These are phyloP conservation scores for Craniophora ligustri DNA, from an alignment of 2,888 invertebrate species.

Conservation along the genomic window DNA sequence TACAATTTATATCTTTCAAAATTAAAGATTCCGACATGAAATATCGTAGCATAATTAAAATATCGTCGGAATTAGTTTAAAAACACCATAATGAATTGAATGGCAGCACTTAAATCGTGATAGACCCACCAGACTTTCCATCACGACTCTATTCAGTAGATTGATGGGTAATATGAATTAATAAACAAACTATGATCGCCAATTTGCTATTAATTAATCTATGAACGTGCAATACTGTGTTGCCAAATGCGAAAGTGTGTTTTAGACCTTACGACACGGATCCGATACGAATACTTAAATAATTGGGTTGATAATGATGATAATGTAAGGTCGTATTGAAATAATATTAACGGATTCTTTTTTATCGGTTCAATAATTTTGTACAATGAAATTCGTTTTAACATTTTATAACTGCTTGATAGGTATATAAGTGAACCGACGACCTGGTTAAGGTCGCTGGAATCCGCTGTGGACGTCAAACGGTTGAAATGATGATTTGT, in stretches of 20 bases:
- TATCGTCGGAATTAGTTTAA: background rate
- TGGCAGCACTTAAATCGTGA: conserved; percentile 23
- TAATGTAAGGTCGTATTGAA: too few species aligned
- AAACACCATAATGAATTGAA: conserved; percentile 24
- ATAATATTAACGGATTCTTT: too few species aligned
- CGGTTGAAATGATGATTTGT: too few species aligned
- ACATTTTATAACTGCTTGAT: too few species aligned
- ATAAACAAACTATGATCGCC: conserved; percentile 25
- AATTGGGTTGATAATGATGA: too few species aligned
- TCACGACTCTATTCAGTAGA: conserved; percentile 37
- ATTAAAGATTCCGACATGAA: background rate
- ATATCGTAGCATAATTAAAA: background rate
- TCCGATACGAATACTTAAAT: conserved; percentile 28
- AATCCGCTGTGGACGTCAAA: too few species aligned
- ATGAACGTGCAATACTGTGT: conserved; percentile 24
- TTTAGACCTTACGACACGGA: conserved; percentile 32
- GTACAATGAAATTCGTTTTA: too few species aligned
- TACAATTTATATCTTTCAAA: too few species aligned
- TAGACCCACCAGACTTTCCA: conserved; percentile 29
- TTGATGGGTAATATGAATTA: conserved; percentile 10
- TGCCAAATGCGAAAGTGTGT: conserved; percentile 16
- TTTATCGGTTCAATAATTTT: too few species aligned
- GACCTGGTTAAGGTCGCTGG: too few species aligned
- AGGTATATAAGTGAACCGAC: too few species aligned
- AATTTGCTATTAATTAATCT: conserved; percentile 51